phyloP scores from a whole-genome alignment of 1,140 invertebrate genomes.

The Solenopsis invicta region DNA sequence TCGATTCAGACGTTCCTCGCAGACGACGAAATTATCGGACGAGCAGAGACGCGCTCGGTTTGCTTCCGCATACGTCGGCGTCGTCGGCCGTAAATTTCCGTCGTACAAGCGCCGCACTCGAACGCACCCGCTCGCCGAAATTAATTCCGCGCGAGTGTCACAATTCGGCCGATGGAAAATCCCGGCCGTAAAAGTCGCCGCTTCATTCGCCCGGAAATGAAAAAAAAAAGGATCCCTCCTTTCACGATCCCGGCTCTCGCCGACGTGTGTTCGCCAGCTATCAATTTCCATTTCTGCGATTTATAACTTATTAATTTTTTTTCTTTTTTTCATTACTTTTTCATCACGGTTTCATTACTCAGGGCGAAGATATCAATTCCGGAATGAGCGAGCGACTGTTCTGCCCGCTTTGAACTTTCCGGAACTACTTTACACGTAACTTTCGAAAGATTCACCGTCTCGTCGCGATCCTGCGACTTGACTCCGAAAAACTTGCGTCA shows the following conservation, averaged over 20 bases:
- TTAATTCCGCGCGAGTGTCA: slow-evolving; percentile 46
- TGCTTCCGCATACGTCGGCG: slow-evolving; percentile 41
- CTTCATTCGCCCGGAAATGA: slow-evolving; percentile 32
- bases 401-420: neutral
- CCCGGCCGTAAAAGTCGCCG: slow-evolving; percentile 3
- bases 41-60: neutral
- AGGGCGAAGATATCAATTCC: neutral
- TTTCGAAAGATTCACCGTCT: neutral
- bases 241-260: neutral
- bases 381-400: neutral
- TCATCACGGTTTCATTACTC: neutral
- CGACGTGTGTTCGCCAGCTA: neutral
- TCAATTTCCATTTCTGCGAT: slow-evolving; percentile 9
- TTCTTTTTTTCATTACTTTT: neutral
- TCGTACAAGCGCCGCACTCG: slow-evolving; percentile 27
- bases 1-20: slow-evolving; percentile 67
- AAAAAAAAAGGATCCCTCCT: slow-evolving; percentile 16
- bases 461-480: neutral
- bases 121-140: slow-evolving; percentile 52
- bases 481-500: slow-evolving; percentile 17
- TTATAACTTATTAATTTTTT: neutral
- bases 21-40: slow-evolving; percentile 73
- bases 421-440: neutral
- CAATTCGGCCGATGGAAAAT: slow-evolving; percentile 28
- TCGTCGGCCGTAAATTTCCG: slow-evolving; percentile 49